Conservation (phyloP, 2,113 vertebrate species). For the Arizona elegans region DNA sequence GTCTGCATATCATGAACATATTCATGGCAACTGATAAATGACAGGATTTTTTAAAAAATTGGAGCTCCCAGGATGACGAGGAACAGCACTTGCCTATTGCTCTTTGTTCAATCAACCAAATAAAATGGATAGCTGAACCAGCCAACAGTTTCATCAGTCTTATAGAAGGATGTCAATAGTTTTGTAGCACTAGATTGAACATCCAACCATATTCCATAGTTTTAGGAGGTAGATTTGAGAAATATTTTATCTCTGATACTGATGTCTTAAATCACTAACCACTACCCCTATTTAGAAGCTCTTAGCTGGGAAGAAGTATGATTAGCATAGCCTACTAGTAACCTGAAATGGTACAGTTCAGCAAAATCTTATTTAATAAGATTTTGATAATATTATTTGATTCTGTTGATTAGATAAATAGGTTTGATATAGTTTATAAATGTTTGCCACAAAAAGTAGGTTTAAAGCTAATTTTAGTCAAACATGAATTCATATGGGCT, state of each 20-base stretch:
- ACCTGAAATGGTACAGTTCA: background rate
- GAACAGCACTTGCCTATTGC: background rate
- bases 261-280: background rate
- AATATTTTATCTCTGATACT: background rate
- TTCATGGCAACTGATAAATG: constrained; percentile 1
- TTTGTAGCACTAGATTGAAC: constrained; percentile 5
- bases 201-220: background rate
- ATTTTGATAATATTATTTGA: background rate
- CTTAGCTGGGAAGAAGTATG: background rate
- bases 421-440: background rate
- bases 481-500: background rate
- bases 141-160: background rate
- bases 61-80: background rate
- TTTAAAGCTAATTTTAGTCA: background rate
- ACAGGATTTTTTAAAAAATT: background rate
- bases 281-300: background rate
- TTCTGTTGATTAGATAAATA: background rate
- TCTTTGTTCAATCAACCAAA: background rate
- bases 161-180: constrained; percentile 11
- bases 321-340: background rate
- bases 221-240: background rate
- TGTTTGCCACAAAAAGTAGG: background rate
- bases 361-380: background rate
- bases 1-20: background rate
- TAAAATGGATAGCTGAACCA: background rate